Percentiles rank a stretch among this genome's conserved stretches.
phyloP scores from a whole-genome alignment of 2,888 invertebrate genomes.

The Lutraria lutraria region DNA sequence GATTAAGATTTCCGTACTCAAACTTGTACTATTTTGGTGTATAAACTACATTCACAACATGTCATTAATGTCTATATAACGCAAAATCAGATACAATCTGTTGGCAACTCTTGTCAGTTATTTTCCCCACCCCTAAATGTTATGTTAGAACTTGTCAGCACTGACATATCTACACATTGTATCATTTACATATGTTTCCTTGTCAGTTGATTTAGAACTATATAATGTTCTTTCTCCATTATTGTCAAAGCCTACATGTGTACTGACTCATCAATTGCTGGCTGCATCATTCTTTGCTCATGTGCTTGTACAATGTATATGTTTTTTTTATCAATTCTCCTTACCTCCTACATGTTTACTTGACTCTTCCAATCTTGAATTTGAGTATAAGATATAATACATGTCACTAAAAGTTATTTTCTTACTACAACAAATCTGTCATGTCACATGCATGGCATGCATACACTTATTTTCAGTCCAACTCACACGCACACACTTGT shows the following conservation, averaged over 20 bases:
- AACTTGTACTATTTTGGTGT: not conserved
- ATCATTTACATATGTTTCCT: not conserved
- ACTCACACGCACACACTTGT: too few relatives aligned
- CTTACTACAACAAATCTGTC: too few relatives aligned
- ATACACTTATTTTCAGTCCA: too few relatives aligned
- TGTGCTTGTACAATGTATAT: too few relatives aligned
- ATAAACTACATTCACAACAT: constrained; percentile 1
- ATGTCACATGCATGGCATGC: too few relatives aligned
- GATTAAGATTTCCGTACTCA: not conserved
- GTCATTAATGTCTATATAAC: not conserved
- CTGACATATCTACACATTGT: not conserved
- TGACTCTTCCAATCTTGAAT: too few relatives aligned
- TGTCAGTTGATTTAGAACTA: not conserved
- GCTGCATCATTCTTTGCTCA: too few relatives aligned
- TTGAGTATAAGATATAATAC: too few relatives aligned
- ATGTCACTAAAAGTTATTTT: too few relatives aligned
- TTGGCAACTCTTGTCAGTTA: not conserved
- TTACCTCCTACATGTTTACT: too few relatives aligned
- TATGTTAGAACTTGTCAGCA: constrained; percentile 16
- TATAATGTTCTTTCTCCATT: not conserved
- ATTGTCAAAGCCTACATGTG: not conserved
- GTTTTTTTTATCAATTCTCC: too few relatives aligned
- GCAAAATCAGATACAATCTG: constrained; percentile 3
- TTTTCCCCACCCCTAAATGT: constrained; percentile 10
- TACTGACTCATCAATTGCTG: not conserved